Percentiles rank a stretch among this genome's conserved stretches.
phyloP scores from a whole-genome alignment of 2,113 vertebrate genomes.

The Rhinolophus sinicus region DNA sequence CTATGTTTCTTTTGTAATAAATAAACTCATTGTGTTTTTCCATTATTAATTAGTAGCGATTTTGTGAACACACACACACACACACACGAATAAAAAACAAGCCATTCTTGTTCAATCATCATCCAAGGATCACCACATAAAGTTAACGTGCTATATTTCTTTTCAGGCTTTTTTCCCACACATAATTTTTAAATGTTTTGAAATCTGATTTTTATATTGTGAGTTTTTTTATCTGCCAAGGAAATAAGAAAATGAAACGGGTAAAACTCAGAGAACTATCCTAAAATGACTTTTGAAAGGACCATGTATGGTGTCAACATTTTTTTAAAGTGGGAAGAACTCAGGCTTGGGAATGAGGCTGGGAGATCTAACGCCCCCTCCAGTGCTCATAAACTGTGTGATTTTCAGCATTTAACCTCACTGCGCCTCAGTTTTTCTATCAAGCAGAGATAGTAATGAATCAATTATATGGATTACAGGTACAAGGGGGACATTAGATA shows the following conservation, averaged over 20 bases:
- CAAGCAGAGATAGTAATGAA: background rate
- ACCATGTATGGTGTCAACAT: background rate
- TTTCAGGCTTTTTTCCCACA: background rate
- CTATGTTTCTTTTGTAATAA: background rate
- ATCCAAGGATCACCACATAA: background rate
- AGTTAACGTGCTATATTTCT: background rate
- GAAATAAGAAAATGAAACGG: background rate
- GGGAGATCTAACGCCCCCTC: accelerated
- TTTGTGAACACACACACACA: background rate
- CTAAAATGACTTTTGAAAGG: background rate
- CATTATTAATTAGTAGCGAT: background rate
- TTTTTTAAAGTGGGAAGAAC: background rate
- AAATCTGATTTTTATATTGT: constrained; percentile 2
- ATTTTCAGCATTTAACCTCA: background rate
- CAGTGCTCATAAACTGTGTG: accelerated
- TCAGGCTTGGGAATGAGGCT: background rate
- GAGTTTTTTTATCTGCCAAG: constrained; percentile 24
- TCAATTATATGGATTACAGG: background rate
- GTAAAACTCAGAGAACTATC: background rate
- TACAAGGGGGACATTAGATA: accelerated
- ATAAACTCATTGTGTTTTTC: background rate
- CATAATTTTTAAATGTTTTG: background rate
- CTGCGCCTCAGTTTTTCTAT: background rate
- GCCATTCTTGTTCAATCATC: background rate
- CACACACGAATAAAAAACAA: background rate